These are phyloP conservation scores for Trichonephila clavata DNA, from an alignment of 1,140 invertebrate species.

Conservation along the genomic window DNA sequence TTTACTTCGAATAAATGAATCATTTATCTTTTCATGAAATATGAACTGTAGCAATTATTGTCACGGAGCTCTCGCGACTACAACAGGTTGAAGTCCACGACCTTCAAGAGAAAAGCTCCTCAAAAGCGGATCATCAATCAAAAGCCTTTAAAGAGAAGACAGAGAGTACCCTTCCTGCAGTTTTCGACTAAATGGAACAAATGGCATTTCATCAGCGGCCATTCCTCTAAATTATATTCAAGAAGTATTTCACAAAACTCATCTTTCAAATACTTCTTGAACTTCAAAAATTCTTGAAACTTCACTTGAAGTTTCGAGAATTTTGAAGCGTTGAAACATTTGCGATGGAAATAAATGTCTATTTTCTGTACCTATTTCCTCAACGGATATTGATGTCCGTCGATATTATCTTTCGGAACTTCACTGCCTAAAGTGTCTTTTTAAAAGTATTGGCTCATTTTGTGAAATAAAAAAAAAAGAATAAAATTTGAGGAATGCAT, in stretches of 20 bases:
- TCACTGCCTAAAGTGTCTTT: background rate
- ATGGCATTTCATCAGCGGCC: background rate
- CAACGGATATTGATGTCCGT: background rate
- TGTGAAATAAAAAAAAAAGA: too few species aligned
- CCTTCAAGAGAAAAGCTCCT: background rate
- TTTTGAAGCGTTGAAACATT: background rate
- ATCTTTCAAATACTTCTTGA: background rate
- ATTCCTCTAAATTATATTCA: conserved; percentile 14
- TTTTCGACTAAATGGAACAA: conserved; percentile 10
- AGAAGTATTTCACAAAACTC: background rate
- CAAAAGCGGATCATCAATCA: background rate
- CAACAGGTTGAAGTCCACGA: too few species aligned
- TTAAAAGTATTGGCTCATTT: background rate
- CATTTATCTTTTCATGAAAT: too few species aligned
- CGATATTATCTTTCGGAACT: conserved; percentile 4
- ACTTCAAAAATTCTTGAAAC: too few species aligned
- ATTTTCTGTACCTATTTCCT: background rate
- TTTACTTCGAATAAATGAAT: too few species aligned
- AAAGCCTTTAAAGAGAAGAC: background rate
- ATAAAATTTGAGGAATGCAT: too few species aligned
- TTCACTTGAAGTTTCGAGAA: background rate
- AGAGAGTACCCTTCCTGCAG: background rate
- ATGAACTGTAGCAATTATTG: too few species aligned
- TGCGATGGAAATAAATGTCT: conserved; percentile 1
- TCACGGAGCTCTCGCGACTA: too few species aligned